Conservation (phyloP, 2,113 vertebrate genomes). For the Callospermophilus lateralis region DNA sequence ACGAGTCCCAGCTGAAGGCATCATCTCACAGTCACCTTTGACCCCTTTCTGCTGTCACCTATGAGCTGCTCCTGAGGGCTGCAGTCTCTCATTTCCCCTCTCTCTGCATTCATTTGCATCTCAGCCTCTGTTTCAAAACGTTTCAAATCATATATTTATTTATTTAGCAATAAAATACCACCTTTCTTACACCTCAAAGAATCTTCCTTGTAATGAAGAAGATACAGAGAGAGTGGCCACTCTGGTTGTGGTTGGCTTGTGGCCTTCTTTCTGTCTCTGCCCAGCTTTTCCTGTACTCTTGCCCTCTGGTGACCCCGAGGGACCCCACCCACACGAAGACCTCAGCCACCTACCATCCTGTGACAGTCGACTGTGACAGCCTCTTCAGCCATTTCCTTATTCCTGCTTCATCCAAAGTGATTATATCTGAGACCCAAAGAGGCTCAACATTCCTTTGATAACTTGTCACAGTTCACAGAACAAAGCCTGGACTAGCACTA, state of each 20-base stretch:
- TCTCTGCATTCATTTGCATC: rapidly evolving
- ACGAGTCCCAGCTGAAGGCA: rapidly evolving
- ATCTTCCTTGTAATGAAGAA: not conserved
- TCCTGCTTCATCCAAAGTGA: not conserved
- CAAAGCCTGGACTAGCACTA: not conserved
- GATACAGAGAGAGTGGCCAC: not conserved
- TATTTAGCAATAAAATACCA: not conserved
- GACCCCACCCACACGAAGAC: not conserved
- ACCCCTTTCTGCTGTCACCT: not conserved
- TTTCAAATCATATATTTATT: not conserved
- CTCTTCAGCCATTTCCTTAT: not conserved
- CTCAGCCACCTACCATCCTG: not conserved
- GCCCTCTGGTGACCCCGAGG: rapidly evolving
- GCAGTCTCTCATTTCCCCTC: not conserved
- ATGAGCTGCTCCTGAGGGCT: not conserved
- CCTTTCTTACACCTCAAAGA: not conserved
- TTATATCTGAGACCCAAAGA: not conserved
- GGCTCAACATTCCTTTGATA: not conserved
- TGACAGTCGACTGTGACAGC: not conserved
- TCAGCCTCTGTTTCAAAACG: not conserved
- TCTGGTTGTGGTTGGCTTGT: not conserved
- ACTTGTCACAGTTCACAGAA: too few relatives aligned
- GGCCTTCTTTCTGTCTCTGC: not conserved
- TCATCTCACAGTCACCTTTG: not conserved
- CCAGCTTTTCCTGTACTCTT: not conserved